These are phyloP conservation scores for Muntiacus reevesi DNA, from an alignment of 2,113 vertebrate genomes.

Conservation along the genomic window DNA sequence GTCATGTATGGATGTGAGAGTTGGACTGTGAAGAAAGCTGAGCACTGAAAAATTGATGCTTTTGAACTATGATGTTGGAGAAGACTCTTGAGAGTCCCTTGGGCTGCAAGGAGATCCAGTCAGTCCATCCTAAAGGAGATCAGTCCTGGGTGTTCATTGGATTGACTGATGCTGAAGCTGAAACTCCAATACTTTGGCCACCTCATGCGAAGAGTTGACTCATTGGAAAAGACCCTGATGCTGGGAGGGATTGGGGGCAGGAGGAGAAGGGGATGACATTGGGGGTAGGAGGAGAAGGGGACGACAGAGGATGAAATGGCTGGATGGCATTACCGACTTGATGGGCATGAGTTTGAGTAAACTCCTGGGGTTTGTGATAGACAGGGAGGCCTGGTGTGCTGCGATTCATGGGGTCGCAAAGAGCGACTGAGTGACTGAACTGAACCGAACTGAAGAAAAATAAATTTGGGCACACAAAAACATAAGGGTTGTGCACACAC, in stretches of 20 bases:
- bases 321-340: not conserved
- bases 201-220: not conserved
- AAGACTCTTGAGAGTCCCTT: no score
- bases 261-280: not conserved
- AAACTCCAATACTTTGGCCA: not conserved
- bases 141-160: no score
- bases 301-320: not conserved
- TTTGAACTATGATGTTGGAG: no score
- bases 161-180: not conserved
- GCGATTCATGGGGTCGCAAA: not conserved
- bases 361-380: fast-evolving
- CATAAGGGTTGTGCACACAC: not conserved
- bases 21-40: no score
- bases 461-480: not conserved
- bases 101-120: no score
- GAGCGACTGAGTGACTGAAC: not conserved
- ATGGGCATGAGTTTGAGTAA: not conserved
- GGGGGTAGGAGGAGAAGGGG: no score
- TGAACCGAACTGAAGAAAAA: not conserved
- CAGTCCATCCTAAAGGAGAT: no score
- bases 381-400: not conserved
- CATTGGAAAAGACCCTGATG: not conserved
- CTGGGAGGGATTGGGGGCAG: not conserved
- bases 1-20: no score
- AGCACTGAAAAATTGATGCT: no score